Conservation (phyloP, 2,797 vertebrate genomes). For the Paguma larvata region DNA sequence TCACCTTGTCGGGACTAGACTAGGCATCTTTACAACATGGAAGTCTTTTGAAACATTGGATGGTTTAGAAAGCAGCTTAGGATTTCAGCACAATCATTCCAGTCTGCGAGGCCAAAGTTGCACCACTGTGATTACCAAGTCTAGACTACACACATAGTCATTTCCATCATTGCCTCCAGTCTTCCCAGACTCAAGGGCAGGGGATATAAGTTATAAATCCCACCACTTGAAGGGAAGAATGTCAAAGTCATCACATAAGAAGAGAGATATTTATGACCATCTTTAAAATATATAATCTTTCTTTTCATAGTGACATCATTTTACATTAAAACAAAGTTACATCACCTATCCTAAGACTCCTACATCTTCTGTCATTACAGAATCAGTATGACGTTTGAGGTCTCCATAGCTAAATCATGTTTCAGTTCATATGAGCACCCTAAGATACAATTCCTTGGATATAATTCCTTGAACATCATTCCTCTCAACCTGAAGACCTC, state of each 20-base stretch:
- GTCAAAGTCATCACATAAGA: not conserved
- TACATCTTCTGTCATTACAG: not conserved
- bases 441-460: not conserved
- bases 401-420: not conserved
- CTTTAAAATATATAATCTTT: not conserved
- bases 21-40: not conserved
- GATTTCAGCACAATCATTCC: not conserved
- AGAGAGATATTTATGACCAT: not conserved
- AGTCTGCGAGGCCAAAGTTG: not conserved
- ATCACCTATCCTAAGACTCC: not conserved
- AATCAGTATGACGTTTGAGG: not conserved
- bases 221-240: not conserved
- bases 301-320: not conserved
- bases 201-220: not conserved
- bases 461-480: not conserved
- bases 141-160: not conserved
- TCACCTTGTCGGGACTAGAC: not conserved
- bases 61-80: not conserved
- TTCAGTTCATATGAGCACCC: not conserved
- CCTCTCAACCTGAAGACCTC: not conserved
- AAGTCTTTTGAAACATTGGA: not conserved
- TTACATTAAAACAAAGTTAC: not conserved
- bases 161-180: not conserved
- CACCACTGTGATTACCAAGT: not conserved
- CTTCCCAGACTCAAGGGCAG: not conserved